phyloP scores from a whole-genome alignment of 2,113 vertebrate species.

The Ochotona curzoniae region DNA sequence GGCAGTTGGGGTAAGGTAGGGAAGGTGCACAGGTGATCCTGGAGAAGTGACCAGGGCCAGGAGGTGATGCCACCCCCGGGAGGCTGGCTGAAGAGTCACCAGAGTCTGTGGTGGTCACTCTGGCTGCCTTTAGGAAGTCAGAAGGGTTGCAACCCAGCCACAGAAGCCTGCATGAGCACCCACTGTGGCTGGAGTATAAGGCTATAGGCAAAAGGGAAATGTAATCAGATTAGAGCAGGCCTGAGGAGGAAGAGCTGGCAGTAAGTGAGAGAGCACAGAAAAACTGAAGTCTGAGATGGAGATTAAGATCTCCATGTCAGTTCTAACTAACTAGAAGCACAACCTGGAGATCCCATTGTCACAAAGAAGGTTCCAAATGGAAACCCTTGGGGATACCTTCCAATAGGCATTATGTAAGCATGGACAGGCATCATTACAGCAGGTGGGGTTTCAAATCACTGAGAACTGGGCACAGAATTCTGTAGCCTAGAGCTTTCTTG shows the following conservation, averaged over 20 bases:
- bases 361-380: background rate
- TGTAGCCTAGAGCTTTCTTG: background rate
- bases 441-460: background rate
- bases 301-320: background rate
- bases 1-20: background rate
- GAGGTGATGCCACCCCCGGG: rapidly evolving
- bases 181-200: background rate
- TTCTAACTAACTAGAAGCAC: background rate
- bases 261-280: background rate
- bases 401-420: background rate
- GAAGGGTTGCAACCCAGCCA: background rate
- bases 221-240: background rate
- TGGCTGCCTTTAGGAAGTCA: background rate
- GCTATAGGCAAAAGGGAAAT: background rate
- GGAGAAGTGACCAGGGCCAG: background rate
- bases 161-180: background rate
- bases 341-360: background rate
- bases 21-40: background rate
- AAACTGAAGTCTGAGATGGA: background rate
- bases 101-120: background rate
- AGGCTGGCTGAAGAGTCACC: background rate
- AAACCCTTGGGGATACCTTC: background rate
- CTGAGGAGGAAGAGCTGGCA: background rate
- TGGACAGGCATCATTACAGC: background rate
- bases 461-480: background rate